A percentile compares a stretch with the other conserved stretches of the same genome.
Evolutionary conservation across 2,797 vertebrate species (phyloP).

Genomic region (Enteromius fasciolatus): DNA sequence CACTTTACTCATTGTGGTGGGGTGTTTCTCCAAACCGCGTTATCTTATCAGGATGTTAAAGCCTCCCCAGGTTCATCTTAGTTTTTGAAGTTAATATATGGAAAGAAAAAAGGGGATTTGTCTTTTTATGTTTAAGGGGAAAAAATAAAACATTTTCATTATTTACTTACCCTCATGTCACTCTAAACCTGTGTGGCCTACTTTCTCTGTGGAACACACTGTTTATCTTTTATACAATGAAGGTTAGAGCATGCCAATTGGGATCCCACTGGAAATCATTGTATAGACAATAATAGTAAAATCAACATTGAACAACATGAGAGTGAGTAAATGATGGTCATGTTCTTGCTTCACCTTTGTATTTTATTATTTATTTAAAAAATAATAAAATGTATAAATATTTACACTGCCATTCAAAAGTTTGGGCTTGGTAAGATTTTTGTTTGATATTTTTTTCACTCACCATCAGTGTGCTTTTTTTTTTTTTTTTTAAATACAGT

Average conservation of each 20-base stretch:
- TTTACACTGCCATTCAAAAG: neutral
- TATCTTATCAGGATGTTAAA: neutral
- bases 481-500: neutral
- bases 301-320: neutral
- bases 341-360: neutral
- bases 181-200: neutral
- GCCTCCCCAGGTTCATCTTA: neutral
- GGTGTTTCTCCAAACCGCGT: too few relatives aligned
- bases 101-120: neutral
- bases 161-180: neutral
- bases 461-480: neutral
- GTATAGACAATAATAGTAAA: neutral
- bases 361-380: constrained; percentile 18
- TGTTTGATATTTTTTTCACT: neutral
- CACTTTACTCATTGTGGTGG: constrained; percentile 16
- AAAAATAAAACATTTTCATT: neutral
- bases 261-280: neutral
- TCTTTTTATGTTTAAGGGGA: neutral
- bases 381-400: neutral
- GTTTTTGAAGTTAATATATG: neutral
- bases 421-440: neutral
- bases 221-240: neutral
- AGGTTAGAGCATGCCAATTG: neutral
- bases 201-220: neutral
- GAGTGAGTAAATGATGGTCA: neutral